phyloP scores from a whole-genome alignment of 2,888 invertebrate species.

The Drosophila setosimentum region DNA sequence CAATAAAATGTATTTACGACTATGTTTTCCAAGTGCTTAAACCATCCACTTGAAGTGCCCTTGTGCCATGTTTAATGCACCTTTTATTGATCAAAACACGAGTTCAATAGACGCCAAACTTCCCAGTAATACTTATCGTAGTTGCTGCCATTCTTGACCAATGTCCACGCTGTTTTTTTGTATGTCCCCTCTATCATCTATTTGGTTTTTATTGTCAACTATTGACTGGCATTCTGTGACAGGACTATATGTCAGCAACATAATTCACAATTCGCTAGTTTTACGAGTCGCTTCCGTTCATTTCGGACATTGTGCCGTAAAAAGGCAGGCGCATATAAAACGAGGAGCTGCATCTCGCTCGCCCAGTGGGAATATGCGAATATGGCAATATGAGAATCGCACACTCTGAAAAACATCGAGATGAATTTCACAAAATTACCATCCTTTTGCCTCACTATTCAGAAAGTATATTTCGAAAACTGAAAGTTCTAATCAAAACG shows the following conservation, averaged over 20 bases:
- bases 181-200: slow-evolving; percentile 30
- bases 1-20: slow-evolving; percentile 80
- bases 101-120: slow-evolving; percentile 70
- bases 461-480: not conserved
- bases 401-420: not conserved
- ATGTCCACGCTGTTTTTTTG: slow-evolving; percentile 43
- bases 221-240: slow-evolving; percentile 70
- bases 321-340: slow-evolving; percentile 63
- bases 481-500: not conserved
- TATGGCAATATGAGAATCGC: slow-evolving; percentile 46
- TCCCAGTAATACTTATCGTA: slow-evolving; percentile 8
- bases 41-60: slow-evolving; percentile 42
- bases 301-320: slow-evolving; percentile 71
- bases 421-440: not conserved
- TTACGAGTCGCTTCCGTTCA: slow-evolving; percentile 84
- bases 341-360: slow-evolving; percentile 32
- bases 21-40: slow-evolving; percentile 70
- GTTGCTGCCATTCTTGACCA: slow-evolving; percentile 30
- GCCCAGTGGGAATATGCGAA: slow-evolving; percentile 40
- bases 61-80: slow-evolving; percentile 70
- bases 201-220: slow-evolving; percentile 70
- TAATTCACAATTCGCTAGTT: slow-evolving; percentile 85
- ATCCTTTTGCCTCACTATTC: not conserved
- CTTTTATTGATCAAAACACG: slow-evolving; percentile 75
- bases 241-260: slow-evolving; percentile 76